A percentile compares a stretch with the other conserved stretches of the same genome.
Conservation (phyloP, 2,113 vertebrate species). For the Hylia prasina region DNA sequence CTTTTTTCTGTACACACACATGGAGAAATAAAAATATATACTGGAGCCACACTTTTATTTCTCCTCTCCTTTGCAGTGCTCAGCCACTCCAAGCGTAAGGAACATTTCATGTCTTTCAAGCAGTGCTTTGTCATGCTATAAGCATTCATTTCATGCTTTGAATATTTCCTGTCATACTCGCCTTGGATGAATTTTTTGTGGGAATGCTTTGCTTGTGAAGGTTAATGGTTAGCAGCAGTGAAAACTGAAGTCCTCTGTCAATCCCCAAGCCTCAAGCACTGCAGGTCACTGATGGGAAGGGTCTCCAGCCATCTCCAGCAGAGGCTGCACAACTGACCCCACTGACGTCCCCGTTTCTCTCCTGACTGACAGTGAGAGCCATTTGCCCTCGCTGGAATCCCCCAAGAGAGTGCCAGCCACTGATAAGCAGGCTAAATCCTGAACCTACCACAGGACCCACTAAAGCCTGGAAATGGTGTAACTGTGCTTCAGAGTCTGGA, state of each 20-base stretch:
- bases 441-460: background rate
- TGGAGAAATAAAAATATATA: background rate
- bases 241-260: background rate
- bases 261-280: background rate
- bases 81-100: background rate
- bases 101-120: conserved; percentile 35
- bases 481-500: background rate
- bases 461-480: background rate
- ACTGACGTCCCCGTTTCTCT: fast-evolving
- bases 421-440: conserved; percentile 18
- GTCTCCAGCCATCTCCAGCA: background rate
- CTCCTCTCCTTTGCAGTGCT: background rate
- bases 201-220: conserved; percentile 10
- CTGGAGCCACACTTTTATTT: background rate
- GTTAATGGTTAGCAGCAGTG: background rate
- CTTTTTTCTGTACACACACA: background rate
- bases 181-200: conserved; percentile 5
- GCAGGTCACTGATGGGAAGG: background rate
- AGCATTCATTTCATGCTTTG: conserved; percentile 25
- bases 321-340: background rate
- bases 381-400: background rate
- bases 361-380: background rate
- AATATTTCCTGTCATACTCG: conserved; percentile 24
- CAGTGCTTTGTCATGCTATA: conserved; percentile 8
- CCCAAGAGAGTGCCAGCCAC: background rate